These are phyloP conservation scores for Triplophysa yarkandensis DNA, from an alignment of 2,797 vertebrate species.

Conservation along the genomic window DNA sequence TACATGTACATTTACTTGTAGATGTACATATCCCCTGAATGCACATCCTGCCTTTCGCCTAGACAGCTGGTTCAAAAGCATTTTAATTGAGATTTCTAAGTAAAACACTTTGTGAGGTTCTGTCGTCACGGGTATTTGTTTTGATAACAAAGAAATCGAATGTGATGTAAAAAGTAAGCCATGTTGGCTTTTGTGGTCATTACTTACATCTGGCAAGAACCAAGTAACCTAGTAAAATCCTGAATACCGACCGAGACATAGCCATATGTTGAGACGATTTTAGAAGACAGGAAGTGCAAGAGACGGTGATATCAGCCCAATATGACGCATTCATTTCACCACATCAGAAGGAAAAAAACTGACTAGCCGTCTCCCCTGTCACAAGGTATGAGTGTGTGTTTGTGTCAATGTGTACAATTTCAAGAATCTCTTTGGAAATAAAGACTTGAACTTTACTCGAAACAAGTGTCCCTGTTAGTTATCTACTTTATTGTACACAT, in stretches of 20 bases:
- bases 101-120: constrained; percentile 1
- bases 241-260: constrained; percentile 43
- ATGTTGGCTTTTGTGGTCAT: constrained; percentile 51
- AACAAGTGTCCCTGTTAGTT: too few species aligned
- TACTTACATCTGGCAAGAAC: constrained; percentile 1
- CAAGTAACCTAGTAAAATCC: constrained; percentile 26
- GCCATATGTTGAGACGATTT: constrained; percentile 62
- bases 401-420: constrained; percentile 29
- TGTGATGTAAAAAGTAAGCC: constrained; percentile 42
- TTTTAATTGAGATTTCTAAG: constrained; percentile 11
- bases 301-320: constrained; percentile 77
- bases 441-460: neutral
- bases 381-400: constrained; percentile 70
- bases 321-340: constrained; percentile 76
- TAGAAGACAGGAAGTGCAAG: constrained; percentile 78
- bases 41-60: neutral
- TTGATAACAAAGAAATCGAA: constrained; percentile 13
- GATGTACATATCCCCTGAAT: neutral
- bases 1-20: neutral
- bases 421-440: neutral
- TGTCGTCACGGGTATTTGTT: constrained; percentile 21
- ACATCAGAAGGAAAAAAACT: constrained; percentile 77
- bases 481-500: too few species aligned
- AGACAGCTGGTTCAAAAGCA: constrained; percentile 7
- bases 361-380: constrained; percentile 75